Evolutionary conservation across 2,797 vertebrate species (phyloP).

Genomic region (Pseudotriccus pelzelni): DNA sequence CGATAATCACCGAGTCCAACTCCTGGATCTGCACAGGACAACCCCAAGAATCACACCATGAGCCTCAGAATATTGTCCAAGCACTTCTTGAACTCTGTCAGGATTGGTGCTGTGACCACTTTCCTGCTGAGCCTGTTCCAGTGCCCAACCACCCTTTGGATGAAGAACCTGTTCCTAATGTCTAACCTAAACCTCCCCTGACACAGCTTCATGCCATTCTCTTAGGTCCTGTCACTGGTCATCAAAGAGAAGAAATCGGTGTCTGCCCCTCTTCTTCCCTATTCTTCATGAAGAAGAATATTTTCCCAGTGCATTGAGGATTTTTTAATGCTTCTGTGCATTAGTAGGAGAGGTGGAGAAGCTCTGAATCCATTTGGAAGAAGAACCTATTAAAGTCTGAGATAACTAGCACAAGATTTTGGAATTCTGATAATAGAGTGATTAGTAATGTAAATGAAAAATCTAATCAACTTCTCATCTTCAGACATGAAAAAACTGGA

Average conservation of each 20-base stretch:
- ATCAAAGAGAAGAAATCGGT: background rate
- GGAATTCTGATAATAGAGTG: background rate
- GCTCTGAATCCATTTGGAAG: background rate
- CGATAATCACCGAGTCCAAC: background rate
- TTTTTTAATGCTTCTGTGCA: background rate
- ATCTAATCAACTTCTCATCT: background rate
- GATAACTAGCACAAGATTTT: background rate
- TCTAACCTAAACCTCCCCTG: fast-evolving
- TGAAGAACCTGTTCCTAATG: background rate
- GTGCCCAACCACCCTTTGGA: background rate
- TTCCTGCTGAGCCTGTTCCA: background rate
- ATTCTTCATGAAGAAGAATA: background rate
- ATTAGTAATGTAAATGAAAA: background rate
- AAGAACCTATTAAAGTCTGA: background rate
- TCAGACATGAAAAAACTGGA: background rate
- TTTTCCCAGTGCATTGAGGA: background rate
- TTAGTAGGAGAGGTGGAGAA: background rate
- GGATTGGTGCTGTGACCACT: background rate
- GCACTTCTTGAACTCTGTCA: fast-evolving
- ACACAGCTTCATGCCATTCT: background rate
- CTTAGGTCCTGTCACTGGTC: fast-evolving
- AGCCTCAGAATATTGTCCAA: fast-evolving
- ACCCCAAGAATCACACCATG: background rate
- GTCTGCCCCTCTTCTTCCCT: background rate
- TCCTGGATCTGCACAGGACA: background rate